A percentile compares a stretch with the other conserved stretches of the same genome.
phyloP scores from a whole-genome alignment of 2,113 vertebrate genomes.

The Rhegmatorhina hoffmannsi region DNA sequence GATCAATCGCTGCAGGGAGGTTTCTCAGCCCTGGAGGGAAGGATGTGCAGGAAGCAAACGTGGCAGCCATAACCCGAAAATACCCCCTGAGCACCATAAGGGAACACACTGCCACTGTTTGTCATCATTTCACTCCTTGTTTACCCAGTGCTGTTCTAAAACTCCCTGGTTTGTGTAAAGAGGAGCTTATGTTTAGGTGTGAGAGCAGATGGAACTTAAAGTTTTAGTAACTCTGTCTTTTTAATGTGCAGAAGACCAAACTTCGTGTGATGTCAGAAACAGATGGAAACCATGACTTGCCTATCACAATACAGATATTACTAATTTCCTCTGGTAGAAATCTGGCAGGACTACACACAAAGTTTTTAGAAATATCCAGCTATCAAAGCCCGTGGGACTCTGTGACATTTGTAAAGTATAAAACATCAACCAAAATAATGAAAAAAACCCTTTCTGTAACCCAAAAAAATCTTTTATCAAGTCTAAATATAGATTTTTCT shows the following conservation, averaged over 20 bases:
- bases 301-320: neutral
- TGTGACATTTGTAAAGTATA: neutral
- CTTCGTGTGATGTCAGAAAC: neutral
- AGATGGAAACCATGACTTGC: neutral
- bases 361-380: neutral
- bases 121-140: neutral
- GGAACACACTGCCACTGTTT: neutral
- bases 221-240: neutral
- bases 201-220: slow-evolving; percentile 17
- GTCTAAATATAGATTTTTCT: neutral
- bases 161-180: neutral
- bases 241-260: neutral
- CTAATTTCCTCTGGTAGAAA: neutral
- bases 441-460: neutral
- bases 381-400: neutral
- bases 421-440: neutral
- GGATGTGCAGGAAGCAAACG: neutral
- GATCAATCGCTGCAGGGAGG: neutral
- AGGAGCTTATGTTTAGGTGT: slow-evolving; percentile 3
- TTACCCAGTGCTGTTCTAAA: neutral
- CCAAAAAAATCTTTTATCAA: neutral
- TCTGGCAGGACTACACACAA: neutral
- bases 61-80: neutral
- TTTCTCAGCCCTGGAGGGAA: neutral
- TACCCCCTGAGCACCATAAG: neutral